Conservation (phyloP, 2,113 vertebrate genomes). For the Dipodomys merriami region DNA sequence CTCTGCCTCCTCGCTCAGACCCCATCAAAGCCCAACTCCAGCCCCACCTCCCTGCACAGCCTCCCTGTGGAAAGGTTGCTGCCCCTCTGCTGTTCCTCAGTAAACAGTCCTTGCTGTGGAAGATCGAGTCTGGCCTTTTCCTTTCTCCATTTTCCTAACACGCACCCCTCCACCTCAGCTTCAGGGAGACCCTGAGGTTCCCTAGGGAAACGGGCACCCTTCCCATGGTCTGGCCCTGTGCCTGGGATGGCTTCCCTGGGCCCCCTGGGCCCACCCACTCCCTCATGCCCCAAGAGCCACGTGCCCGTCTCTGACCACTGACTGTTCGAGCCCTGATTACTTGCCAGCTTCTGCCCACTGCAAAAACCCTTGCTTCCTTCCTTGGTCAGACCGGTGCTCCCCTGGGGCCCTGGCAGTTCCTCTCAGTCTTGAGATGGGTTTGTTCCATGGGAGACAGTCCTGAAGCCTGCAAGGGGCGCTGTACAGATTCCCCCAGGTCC, state of each 20-base stretch:
- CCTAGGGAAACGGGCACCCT: not conserved
- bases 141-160: too few species aligned
- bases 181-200: not conserved
- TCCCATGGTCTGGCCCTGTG: not conserved
- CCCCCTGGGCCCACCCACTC: too few species aligned
- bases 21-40: too few species aligned
- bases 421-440: not conserved
- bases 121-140: too few species aligned
- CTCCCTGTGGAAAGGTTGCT: too few species aligned
- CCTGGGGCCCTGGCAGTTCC: fast-evolving
- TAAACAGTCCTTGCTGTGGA: too few species aligned
- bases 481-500: not conserved
- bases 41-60: too few species aligned
- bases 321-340: too few species aligned
- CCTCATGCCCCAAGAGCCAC: not conserved
- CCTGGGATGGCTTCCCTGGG: not conserved
- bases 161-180: not conserved
- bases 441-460: fast-evolving
- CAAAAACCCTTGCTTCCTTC: too few species aligned
- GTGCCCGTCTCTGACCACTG: not conserved
- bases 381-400: not conserved
- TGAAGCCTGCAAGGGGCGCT: not conserved
- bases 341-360: not conserved
- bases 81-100: too few species aligned
- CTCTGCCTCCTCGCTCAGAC: too few species aligned